These are phyloP conservation scores for Heliconius melpomene DNA, from an alignment of 1,140 invertebrate genomes.

Conservation along the genomic window DNA sequence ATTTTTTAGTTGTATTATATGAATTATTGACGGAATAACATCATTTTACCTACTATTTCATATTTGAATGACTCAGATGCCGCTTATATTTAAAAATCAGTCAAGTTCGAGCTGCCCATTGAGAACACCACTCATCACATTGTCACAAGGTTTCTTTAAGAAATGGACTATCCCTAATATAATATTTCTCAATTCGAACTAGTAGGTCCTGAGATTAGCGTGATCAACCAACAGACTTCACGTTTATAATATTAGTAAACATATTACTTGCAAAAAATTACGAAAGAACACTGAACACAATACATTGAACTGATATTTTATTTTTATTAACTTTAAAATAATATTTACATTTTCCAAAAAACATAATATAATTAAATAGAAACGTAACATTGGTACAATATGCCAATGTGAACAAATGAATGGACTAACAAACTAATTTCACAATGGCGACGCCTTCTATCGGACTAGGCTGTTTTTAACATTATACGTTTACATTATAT, in stretches of 20 bases:
- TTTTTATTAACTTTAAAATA: constrained; percentile 9
- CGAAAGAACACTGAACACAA: not conserved
- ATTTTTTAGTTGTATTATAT: no score
- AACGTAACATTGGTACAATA: not conserved
- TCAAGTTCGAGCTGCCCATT: no score
- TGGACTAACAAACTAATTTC: not conserved
- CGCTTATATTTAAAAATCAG: no score
- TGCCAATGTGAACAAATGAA: not conserved
- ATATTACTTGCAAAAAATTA: not conserved
- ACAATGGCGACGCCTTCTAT: not conserved
- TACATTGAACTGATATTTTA: constrained; percentile 4
- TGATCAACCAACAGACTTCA: no score
- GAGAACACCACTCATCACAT: no score
- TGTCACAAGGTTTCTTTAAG: no score
- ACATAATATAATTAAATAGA: not conserved
- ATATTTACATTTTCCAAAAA: not conserved
- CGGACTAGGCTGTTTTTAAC: not conserved
- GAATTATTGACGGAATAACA: no score
- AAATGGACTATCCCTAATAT: no score
- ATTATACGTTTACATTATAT: not conserved
- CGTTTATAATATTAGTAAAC: not conserved
- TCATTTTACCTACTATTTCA: no score
- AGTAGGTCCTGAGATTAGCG: no score
- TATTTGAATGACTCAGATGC: no score
- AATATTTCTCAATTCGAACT: no score